phyloP scores from a whole-genome alignment of 53 echinoderm and acorn worm genomes.

The Luidia sarsii region DNA sequence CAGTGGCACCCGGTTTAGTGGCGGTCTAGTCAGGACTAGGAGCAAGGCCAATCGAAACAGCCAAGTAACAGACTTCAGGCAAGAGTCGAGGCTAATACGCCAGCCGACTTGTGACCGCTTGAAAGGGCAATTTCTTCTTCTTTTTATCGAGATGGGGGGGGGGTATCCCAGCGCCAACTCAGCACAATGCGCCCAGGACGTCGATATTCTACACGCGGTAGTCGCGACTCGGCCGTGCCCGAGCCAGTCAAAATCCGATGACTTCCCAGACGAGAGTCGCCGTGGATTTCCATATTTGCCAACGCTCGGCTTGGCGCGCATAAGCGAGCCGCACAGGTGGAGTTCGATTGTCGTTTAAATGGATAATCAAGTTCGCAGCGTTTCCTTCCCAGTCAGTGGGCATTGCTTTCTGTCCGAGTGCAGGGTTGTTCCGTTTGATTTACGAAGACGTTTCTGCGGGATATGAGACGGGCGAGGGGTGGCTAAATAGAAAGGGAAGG shows the following conservation, averaged over 20 bases:
- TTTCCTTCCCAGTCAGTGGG: constrained; percentile 21
- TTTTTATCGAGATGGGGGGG: too few relatives aligned
- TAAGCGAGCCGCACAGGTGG: background rate
- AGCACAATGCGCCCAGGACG: constrained; percentile 35
- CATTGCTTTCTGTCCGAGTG: constrained; percentile 1
- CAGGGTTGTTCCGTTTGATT: constrained; percentile 33
- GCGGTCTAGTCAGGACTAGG: too few relatives aligned
- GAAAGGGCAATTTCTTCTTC: too few relatives aligned
- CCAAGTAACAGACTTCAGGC: constrained; percentile 33
- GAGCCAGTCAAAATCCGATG: constrained; percentile 34
- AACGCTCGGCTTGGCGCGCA: constrained; percentile 35
- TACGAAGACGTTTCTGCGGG: constrained; percentile 4
- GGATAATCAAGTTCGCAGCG: constrained; percentile 28
- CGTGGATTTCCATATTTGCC: background rate
- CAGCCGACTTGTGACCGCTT: background rate
- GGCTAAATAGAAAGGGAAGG: too few relatives aligned
- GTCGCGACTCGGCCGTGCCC: constrained; percentile 10
- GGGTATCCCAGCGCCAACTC: constrained; percentile 13
- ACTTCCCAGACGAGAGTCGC: constrained; percentile 22
- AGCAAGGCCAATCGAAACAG: constrained; percentile 42
- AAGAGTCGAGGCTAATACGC: constrained; percentile 34
- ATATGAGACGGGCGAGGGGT: background rate
- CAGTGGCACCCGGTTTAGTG: too few relatives aligned
- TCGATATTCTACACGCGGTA: too few relatives aligned
- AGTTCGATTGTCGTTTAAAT: constrained; percentile 25